Evolutionary conservation across 2,113 vertebrate genomes (phyloP), one percentile per base, ranked within the genome.

Genomic region (Elachura formosa): DNA sequence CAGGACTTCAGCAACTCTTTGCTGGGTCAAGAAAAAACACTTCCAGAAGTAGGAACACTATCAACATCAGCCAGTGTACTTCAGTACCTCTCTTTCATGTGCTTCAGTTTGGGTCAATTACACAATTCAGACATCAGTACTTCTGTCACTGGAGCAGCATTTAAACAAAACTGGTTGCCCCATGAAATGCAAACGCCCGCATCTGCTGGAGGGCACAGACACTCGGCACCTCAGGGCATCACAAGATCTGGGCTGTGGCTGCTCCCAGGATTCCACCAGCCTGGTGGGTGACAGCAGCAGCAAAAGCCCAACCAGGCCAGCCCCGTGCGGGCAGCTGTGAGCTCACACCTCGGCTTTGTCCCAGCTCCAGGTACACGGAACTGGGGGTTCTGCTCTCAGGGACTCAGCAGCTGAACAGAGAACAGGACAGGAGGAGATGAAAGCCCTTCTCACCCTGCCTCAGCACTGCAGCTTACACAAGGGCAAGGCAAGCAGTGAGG

Each of bases 281-380:
- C n/a, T n/a, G n/a, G n/a, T n/a, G n/a, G 7, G 52, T 6, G 25
- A 9, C 56, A 40, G 72, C 26, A 1, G 1, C 9, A 11, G 52
- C 45, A 5, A 4, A 14, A 49, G 10, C 1, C 22, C 4, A 2
- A 8, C 25, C 0, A 0, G 25, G 10, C 16, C 58, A 15, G 54
- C n/a, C 5, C 62, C 3, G 2, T n/a, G n/a, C n/a, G n/a, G n/a
- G n/a, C n/a, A n/a, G n/a, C n/a, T n/a, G n/a, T n/a, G n/a, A n/a
- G n/a, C n/a, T n/a, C n/a, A 25, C 22, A 5, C 33, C 23, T 12
- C 3, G 17, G 9, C 3, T n/a, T 24, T 6, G 14, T 4, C 8
- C 49, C 52, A 31, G 14, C 41, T 8, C 11, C 38, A 9, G 33
- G 9, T 58, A 40, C 28, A 0, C 5, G 15, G 14, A 16, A 15